Evolutionary conservation across 2,888 invertebrate species (phyloP).

Genomic region (Caradrina kadenii): DNA sequence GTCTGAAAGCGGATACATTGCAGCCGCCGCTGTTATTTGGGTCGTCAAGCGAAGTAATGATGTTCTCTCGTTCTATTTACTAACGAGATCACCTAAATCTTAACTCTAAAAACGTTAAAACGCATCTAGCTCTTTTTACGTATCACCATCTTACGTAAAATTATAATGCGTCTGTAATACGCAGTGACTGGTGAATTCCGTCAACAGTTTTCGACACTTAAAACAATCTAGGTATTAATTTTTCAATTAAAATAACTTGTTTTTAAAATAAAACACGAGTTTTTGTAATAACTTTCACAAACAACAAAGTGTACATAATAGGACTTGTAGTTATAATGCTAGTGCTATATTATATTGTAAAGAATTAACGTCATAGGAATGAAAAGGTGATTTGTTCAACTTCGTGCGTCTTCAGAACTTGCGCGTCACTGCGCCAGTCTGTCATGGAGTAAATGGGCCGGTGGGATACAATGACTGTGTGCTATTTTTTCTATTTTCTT

Average conservation of each 20-base stretch:
- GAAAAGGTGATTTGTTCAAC: conserved; percentile 29
- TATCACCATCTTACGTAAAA: conserved; percentile 11
- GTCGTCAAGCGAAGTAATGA: conserved; percentile 46
- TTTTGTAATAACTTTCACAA: conserved; percentile 13
- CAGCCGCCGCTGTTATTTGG: conserved; percentile 39
- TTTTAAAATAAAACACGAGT: conserved; percentile 35
- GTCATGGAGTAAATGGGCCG: conserved; percentile 41
- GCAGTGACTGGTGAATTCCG: conserved; percentile 10
- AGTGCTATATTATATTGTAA: conserved; percentile 22
- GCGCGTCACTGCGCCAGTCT: conserved; percentile 50
- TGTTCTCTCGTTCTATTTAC: conserved; percentile 56
- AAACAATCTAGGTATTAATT: conserved; percentile 6
- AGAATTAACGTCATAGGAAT: conserved; percentile 29
- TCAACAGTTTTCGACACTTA: conserved; percentile 7
- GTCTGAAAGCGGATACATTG: conserved; percentile 57
- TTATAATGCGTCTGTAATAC: conserved; percentile 17
- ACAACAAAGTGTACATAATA: conserved; percentile 36
- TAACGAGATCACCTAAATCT: conserved; percentile 42
- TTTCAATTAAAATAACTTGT: conserved; percentile 38
- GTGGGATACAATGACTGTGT: conserved; percentile 14
- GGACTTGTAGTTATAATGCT: conserved; percentile 22
- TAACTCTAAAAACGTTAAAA: conserved; percentile 17
- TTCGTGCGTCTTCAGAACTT: conserved; percentile 34
- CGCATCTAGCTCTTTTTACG: conserved; percentile 15
- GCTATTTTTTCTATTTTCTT: conserved; percentile 48